Conservation (phyloP, 2,888 invertebrate species). For the Amitus sp. region DNA sequence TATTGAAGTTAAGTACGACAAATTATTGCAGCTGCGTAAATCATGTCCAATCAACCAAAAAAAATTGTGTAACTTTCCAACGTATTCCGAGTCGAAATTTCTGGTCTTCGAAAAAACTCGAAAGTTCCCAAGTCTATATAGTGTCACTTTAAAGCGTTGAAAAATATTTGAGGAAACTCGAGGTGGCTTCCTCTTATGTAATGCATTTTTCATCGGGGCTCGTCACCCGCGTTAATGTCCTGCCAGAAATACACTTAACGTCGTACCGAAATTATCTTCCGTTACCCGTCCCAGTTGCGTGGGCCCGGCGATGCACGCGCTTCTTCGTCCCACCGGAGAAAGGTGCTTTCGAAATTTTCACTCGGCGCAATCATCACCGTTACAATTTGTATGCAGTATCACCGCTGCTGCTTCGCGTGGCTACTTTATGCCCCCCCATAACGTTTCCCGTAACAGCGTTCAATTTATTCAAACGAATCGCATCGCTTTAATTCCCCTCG, state of each 20-base stretch:
- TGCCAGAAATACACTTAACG: slow-evolving; percentile 27
- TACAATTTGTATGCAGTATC: slow-evolving; percentile 35
- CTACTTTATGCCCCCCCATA: slow-evolving; percentile 23
- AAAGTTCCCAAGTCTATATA: too few relatives aligned
- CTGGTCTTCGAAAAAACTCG: too few relatives aligned
- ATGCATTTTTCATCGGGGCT: slow-evolving; percentile 12
- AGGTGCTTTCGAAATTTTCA: slow-evolving; percentile 36
- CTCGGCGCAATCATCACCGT: slow-evolving; percentile 37
- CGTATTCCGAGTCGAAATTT: too few relatives aligned
- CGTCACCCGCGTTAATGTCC: slow-evolving; percentile 28
- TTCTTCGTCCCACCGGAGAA: slow-evolving; percentile 28
- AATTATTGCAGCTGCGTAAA: too few relatives aligned
- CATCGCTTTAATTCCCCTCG: neutral
- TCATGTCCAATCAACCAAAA: too few relatives aligned
- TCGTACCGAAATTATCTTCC: slow-evolving; percentile 38
- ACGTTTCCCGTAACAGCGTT: slow-evolving; percentile 4
- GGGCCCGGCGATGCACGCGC: slow-evolving; percentile 18
- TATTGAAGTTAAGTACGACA: too few relatives aligned
- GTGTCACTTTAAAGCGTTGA: too few relatives aligned
- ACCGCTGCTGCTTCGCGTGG: slow-evolving; percentile 21
- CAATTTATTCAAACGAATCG: slow-evolving; percentile 8
- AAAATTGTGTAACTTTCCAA: too few relatives aligned
- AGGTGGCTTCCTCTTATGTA: too few relatives aligned
- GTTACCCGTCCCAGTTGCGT: slow-evolving; percentile 38
- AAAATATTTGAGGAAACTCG: too few relatives aligned